Conservation (phyloP, 2,797 vertebrate species). For the Betta splendens region DNA sequence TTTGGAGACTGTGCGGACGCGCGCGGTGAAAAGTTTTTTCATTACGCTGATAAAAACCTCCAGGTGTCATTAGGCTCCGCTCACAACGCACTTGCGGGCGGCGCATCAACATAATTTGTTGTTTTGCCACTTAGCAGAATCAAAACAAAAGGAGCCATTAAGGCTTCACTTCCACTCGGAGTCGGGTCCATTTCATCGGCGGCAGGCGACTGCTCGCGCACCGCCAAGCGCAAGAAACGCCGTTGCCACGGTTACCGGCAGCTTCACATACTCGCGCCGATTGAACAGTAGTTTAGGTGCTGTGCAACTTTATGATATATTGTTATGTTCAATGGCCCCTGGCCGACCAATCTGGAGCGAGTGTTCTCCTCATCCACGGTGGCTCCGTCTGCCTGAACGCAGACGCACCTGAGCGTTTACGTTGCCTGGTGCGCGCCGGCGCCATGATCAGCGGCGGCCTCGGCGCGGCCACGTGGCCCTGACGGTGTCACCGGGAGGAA, state of each 20-base stretch:
- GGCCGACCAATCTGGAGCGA: not conserved
- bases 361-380: no score
- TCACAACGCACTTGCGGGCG: not conserved
- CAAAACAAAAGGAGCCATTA: slow-evolving; percentile 1
- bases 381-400: no score
- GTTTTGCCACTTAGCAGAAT: no score
- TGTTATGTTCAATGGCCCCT: not conserved
- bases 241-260: slow-evolving; percentile 39
- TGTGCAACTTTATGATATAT: not conserved
- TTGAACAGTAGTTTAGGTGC: not conserved
- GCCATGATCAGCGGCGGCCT: slow-evolving; percentile 8
- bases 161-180: not conserved
- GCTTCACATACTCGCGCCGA: slow-evolving; percentile 6
- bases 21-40: not conserved
- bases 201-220: not conserved
- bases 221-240: not conserved
- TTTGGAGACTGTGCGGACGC: not conserved
- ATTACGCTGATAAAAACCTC: not conserved
- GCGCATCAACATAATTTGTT: not conserved
- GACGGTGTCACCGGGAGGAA: slow-evolving; percentile 32
- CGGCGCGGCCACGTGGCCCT: slow-evolving; percentile 11
- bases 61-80: not conserved
- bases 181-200: slow-evolving; percentile 1
- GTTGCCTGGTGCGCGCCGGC: no score
- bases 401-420: not conserved